Conservation (phyloP, 2,797 vertebrate species). For the Silurus aristotelis region DNA sequence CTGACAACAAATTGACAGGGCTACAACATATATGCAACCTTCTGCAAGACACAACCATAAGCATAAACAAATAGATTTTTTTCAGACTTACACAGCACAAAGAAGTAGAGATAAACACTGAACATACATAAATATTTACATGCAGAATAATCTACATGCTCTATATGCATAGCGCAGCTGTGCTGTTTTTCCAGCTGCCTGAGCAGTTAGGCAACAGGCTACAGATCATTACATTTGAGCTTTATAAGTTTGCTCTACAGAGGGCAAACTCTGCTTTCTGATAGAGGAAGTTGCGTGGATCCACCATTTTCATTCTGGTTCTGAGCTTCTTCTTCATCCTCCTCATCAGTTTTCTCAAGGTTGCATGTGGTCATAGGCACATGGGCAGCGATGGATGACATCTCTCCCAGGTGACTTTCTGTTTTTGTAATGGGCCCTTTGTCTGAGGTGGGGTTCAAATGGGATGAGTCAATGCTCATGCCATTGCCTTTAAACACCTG, state of each 20-base stretch:
- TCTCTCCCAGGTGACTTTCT: conserved; percentile 75
- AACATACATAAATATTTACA: conserved; percentile 10
- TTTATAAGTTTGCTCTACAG: conserved; percentile 35
- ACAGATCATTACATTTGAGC: not conserved
- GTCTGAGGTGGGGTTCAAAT: conserved; percentile 74
- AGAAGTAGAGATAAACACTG: conserved; percentile 13
- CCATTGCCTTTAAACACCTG: conserved; percentile 78
- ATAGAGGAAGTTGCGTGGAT: conserved; percentile 45
- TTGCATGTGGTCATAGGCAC: conserved; percentile 64
- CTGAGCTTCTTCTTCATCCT: conserved; percentile 44
- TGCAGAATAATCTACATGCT: conserved; percentile 16
- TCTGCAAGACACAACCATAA: not conserved
- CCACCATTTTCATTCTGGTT: conserved; percentile 44
- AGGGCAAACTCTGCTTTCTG: conserved; percentile 46
- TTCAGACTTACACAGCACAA: conserved; percentile 34
- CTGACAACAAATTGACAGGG: not conserved
- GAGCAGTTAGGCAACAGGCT: conserved; percentile 10
- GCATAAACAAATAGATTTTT: conserved; percentile 22
- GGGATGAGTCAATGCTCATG: conserved; percentile 63
- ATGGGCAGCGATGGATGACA: conserved; percentile 71
- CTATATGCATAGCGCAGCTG: conserved; percentile 2
- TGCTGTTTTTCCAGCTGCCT: conserved; percentile 6
- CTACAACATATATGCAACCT: not conserved
- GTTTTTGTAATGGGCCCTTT: conserved; percentile 66
- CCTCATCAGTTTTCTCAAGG: conserved; percentile 47